Evolutionary conservation across 2,113 vertebrate genomes (phyloP).

Genomic region (Erythrocercus mccallii): DNA sequence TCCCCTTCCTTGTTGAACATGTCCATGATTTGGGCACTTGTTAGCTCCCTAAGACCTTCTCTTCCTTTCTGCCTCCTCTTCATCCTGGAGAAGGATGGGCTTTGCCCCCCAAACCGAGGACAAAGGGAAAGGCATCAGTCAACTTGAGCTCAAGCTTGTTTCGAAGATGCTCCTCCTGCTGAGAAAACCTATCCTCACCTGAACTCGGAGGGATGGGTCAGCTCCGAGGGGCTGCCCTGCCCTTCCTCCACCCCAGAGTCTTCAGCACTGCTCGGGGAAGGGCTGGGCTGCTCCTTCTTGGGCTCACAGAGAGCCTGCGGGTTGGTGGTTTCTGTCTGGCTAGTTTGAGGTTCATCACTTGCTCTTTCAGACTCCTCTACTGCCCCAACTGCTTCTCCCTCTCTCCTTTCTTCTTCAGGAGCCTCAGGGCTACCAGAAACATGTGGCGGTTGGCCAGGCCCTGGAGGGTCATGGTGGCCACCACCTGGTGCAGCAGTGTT

Average conservation of each 20-base stretch:
- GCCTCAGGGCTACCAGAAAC: slow-evolving; percentile 85
- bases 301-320: neutral
- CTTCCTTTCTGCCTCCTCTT: neutral
- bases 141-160: neutral
- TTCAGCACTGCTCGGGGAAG: slow-evolving; percentile 68
- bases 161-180: neutral
- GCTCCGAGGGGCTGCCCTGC: slow-evolving; percentile 79
- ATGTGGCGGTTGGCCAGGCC: slow-evolving; percentile 87
- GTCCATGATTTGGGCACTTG: neutral
- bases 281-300: slow-evolving; percentile 69
- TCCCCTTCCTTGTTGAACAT: neutral
- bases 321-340: neutral
- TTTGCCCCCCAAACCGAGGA: neutral
- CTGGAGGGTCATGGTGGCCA: slow-evolving; percentile 92
- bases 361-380: neutral
- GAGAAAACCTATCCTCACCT: slow-evolving; percentile 75
- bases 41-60: neutral
- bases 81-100: neutral
- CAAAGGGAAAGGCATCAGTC: fast-evolving
- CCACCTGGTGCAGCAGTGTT: slow-evolving; percentile 85
- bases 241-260: slow-evolving; percentile 77
- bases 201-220: slow-evolving; percentile 89
- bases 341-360: neutral
- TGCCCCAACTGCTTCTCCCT: slow-evolving; percentile 54
- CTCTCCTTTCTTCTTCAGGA: slow-evolving; percentile 74